Conservation (phyloP, 2,797 vertebrate species). For the Steatocranus sp. region DNA sequence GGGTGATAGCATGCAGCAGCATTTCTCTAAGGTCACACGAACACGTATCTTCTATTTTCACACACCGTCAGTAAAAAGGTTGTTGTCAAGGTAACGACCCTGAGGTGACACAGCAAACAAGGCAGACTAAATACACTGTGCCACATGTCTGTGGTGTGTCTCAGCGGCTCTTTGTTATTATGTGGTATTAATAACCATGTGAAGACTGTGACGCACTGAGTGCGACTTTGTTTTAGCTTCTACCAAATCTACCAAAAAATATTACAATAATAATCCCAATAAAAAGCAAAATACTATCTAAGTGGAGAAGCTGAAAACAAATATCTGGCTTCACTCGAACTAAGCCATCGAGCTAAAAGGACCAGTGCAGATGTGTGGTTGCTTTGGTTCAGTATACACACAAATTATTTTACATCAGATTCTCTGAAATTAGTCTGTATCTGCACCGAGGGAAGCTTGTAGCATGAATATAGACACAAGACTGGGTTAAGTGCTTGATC, state of each 20-base stretch:
- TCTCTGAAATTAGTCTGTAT: background rate
- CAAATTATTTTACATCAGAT: background rate
- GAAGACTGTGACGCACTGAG: background rate
- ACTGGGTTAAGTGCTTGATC: background rate
- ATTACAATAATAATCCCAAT: background rate
- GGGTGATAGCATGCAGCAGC: background rate
- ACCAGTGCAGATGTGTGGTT: background rate
- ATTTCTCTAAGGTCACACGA: background rate
- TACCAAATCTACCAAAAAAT: background rate
- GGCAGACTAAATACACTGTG: background rate
- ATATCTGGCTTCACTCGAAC: background rate
- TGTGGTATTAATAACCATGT: background rate
- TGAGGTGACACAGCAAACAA: background rate
- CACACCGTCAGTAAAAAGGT: background rate
- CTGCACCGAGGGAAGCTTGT: background rate
- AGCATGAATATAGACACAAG: background rate
- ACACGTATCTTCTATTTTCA: background rate
- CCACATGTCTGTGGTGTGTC: background rate
- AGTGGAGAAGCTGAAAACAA: background rate
- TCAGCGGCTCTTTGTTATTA: fast-evolving
- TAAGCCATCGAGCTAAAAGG: background rate
- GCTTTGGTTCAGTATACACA: fast-evolving
- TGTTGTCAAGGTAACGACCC: background rate
- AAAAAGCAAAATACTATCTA: background rate
- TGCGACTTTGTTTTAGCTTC: background rate